phyloP scores from a whole-genome alignment of 2,113 vertebrate species.

The Pollachius pollachius region DNA sequence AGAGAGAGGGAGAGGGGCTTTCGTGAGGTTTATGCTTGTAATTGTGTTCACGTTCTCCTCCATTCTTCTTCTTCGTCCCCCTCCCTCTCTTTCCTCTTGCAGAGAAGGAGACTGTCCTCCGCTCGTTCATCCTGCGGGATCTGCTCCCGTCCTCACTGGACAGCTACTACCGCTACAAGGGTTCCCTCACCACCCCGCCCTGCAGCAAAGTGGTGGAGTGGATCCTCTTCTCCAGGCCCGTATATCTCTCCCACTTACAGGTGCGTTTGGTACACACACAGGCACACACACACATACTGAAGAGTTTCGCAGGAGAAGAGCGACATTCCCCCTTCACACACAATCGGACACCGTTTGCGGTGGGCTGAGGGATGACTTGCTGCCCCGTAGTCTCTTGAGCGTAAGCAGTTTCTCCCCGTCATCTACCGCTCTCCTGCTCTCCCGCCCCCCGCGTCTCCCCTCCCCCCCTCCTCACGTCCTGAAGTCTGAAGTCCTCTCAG shows the following conservation, averaged over 20 bases:
- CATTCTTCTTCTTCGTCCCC: slow-evolving; percentile 37
- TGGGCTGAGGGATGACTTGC: slow-evolving; percentile 41
- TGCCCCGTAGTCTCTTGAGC: slow-evolving; percentile 23
- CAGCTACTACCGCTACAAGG: slow-evolving; percentile 94
- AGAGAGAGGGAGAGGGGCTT: too few species aligned
- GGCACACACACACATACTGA: neutral
- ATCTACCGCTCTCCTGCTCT: slow-evolving; percentile 22
- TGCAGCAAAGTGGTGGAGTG: slow-evolving; percentile 97
- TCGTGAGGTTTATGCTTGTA: too few species aligned
- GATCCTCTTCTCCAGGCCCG: slow-evolving; percentile 91
- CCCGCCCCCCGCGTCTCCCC: neutral
- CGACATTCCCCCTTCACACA: slow-evolving; percentile 38
- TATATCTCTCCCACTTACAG: slow-evolving; percentile 93
- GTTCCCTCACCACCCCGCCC: slow-evolving; percentile 93
- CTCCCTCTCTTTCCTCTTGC: slow-evolving; percentile 34
- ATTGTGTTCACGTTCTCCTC: slow-evolving; percentile 3
- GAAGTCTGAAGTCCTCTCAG: slow-evolving; percentile 15
- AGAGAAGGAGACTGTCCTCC: slow-evolving; percentile 98
- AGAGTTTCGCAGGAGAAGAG: neutral
- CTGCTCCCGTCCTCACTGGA: slow-evolving; percentile 87
- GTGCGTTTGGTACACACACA: slow-evolving; percentile 60
- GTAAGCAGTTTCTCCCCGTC: slow-evolving; percentile 43
- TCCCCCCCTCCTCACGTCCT: neutral
- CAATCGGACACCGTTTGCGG: slow-evolving; percentile 47
- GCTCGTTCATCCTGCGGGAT: slow-evolving; percentile 90